These are phyloP conservation scores for Mesocentrotus franciscanus DNA, from an alignment of 53 echinoderm and acorn worm genomes.

Conservation along the genomic window DNA sequence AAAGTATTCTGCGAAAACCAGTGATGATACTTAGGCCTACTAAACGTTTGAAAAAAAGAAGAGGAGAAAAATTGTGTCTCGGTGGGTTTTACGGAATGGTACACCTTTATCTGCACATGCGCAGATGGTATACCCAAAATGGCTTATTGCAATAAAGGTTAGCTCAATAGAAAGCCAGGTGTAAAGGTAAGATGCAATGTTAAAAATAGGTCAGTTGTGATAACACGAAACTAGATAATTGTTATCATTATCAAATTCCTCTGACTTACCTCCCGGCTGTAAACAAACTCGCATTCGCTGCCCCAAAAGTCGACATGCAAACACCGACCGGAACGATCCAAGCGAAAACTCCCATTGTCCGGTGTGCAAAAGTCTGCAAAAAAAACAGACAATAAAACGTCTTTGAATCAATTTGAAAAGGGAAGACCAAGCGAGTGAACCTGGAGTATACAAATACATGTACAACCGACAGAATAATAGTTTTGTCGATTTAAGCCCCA, in stretches of 20 bases:
- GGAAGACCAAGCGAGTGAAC: background rate
- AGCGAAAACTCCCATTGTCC: constrained; percentile 82
- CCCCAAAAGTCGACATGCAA: constrained; percentile 93
- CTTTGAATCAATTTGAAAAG: background rate
- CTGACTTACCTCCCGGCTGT: constrained; percentile 84
- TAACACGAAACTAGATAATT: background rate
- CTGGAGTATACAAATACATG: background rate
- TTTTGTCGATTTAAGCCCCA: background rate
- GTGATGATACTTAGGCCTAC: too few relatives aligned
- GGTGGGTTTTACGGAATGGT: too few relatives aligned
- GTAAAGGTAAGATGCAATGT: background rate
- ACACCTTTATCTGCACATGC: too few relatives aligned
- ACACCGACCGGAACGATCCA: constrained; percentile 94
- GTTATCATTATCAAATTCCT: background rate
- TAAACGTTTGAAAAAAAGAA: too few relatives aligned
- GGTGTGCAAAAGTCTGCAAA: constrained; percentile 84
- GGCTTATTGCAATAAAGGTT: too few relatives aligned
- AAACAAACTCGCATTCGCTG: constrained; percentile 90
- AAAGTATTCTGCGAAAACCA: too few relatives aligned
- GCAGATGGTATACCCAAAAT: too few relatives aligned
- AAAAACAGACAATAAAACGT: background rate
- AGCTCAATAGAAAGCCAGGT: background rate
- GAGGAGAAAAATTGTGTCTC: too few relatives aligned
- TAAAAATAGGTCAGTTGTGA: background rate
- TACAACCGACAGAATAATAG: background rate